These are phyloP conservation scores for Lerista edwardsae DNA, from an alignment of 2,797 vertebrate species.

Conservation along the genomic window DNA sequence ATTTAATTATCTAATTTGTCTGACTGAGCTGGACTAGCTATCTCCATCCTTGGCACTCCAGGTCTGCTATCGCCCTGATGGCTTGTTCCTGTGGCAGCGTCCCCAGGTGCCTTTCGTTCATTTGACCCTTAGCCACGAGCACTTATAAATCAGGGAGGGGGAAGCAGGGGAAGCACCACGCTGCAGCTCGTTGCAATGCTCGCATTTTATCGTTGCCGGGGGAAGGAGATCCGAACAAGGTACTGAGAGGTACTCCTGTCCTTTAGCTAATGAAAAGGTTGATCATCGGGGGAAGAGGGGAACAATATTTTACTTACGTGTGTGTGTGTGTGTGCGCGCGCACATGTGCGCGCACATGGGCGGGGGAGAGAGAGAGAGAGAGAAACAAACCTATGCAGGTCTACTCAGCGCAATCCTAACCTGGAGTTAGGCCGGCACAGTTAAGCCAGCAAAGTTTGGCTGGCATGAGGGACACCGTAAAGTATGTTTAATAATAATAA, in stretches of 20 bases:
- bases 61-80: slow-evolving; percentile 30
- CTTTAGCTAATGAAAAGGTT: neutral
- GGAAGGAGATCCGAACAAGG: slow-evolving; percentile 43
- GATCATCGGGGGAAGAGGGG: neutral
- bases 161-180: slow-evolving; percentile 3
- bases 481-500: no score
- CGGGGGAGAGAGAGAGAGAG: no score
- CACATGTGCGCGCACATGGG: no score
- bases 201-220: neutral
- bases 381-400: no score
- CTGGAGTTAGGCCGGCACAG: no score
- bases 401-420: no score
- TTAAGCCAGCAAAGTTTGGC: no score
- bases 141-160: slow-evolving; percentile 53
- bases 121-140: slow-evolving; percentile 58
- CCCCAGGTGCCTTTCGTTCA: slow-evolving; percentile 61
- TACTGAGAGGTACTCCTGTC: neutral
- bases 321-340: no score
- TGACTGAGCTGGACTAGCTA: slow-evolving; percentile 56
- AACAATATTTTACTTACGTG: no score
- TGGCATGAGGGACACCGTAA: no score
- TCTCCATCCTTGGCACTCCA: slow-evolving; percentile 34
- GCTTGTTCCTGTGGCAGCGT: slow-evolving; percentile 24
- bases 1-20: slow-evolving; percentile 79
- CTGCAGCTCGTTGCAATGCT: slow-evolving; percentile 9